These are phyloP conservation scores for Ophonus ardosiacus DNA, from an alignment of 2,888 invertebrate genomes.

Conservation along the genomic window DNA sequence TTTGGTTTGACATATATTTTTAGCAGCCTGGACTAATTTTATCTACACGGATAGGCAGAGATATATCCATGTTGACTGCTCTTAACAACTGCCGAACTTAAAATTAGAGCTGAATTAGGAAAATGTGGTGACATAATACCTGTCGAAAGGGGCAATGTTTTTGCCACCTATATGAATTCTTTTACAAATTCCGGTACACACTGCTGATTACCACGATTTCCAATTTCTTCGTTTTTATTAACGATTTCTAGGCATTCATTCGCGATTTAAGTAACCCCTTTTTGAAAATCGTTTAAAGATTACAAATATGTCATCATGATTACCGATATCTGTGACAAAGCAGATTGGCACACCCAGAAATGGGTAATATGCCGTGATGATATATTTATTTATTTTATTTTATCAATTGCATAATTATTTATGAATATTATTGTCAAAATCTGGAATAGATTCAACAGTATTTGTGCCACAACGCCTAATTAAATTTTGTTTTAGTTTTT, in stretches of 20 bases:
- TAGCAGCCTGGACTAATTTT: constrained; percentile 3
- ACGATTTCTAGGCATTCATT: neutral
- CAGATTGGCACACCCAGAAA: no score
- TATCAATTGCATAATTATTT: constrained; percentile 4
- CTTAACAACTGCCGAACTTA: neutral
- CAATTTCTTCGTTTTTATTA: constrained; percentile 12
- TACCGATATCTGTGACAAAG: no score
- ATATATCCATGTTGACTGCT: neutral
- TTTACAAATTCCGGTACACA: constrained; percentile 7
- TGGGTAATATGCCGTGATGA: no score
- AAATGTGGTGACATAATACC: constrained; percentile 2
- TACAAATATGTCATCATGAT: no score
- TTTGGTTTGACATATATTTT: neutral
- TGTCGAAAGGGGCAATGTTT: constrained; percentile 2
- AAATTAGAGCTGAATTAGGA: constrained; percentile 3
- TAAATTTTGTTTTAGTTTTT: neutral
- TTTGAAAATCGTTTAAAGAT: constrained; percentile 1
- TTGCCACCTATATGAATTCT: neutral
- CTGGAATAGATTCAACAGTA: constrained; percentile 7
- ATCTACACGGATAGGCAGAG: constrained; percentile 4
- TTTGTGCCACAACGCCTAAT: constrained; percentile 2
- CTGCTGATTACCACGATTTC: constrained; percentile 6
- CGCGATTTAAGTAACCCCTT: neutral
- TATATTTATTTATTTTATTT: no score
- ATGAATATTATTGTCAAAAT: neutral